phyloP scores from a whole-genome alignment of 2,113 vertebrate species.

The Seriola rivoliana region DNA sequence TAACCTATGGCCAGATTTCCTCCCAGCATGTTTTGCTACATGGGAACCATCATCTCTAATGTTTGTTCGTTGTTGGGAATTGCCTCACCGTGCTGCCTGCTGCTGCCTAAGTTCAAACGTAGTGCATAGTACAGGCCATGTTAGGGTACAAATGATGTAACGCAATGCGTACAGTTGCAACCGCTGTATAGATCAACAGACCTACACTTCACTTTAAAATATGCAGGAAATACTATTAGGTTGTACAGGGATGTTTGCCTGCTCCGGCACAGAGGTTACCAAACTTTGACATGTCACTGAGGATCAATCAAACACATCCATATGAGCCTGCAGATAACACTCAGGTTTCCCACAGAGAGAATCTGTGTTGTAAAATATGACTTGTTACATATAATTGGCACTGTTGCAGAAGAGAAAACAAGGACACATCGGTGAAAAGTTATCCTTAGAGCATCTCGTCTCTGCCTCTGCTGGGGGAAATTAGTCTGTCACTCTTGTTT shows the following conservation, averaged over 20 bases:
- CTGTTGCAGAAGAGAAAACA: conserved; percentile 9
- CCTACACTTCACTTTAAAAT: conserved; percentile 4
- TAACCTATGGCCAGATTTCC: conserved; percentile 20
- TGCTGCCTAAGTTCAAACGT: conserved; percentile 3
- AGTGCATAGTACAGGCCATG: conserved; percentile 15
- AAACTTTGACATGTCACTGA: background rate
- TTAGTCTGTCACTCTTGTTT: conserved; percentile 5
- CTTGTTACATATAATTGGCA: conserved; percentile 3
- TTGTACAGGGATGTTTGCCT: background rate
- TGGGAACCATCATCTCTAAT: conserved; percentile 32
- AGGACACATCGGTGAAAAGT: conserved; percentile 27
- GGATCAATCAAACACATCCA: conserved; percentile 20
- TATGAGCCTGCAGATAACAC: background rate
- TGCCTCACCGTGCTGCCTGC: conserved; percentile 10
- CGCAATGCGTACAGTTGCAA: conserved; percentile 28
- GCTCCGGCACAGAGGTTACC: background rate
- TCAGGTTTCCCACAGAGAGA: background rate
- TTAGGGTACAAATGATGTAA: conserved; percentile 48
- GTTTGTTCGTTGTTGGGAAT: conserved; percentile 18
- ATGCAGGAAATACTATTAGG: background rate
- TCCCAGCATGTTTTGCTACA: conserved; percentile 9
- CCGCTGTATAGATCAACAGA: conserved; percentile 13
- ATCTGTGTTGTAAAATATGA: conserved; percentile 8
- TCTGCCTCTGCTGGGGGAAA: conserved; percentile 30
- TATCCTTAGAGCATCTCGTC: conserved; percentile 20